Evolutionary conservation across 2,797 vertebrate genomes (phyloP).

Genomic region (Microctenopoma lineatum): DNA sequence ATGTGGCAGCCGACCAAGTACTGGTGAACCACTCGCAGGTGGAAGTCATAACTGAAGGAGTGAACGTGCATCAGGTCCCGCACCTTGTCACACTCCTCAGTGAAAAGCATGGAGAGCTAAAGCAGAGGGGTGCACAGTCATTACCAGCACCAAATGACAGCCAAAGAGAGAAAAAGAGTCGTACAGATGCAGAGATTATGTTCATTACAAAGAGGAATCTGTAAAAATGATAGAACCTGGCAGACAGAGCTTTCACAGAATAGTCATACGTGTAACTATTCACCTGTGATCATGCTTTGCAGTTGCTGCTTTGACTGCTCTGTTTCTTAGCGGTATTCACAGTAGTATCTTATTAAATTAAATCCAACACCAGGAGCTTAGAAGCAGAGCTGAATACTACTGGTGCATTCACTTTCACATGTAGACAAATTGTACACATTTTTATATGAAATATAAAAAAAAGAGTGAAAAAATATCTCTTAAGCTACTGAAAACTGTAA

Average conservation of each 20-base stretch:
- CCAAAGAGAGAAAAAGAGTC: not conserved
- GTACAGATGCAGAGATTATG: not conserved
- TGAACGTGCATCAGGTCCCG: constrained; percentile 98
- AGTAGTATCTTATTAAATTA: constrained; percentile 66
- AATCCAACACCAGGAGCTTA: constrained; percentile 58
- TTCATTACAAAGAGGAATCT: not conserved
- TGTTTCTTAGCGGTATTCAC: constrained; percentile 32
- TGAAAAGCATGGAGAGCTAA: constrained; percentile 98
- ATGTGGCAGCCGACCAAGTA: constrained; percentile 94
- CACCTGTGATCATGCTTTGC: constrained; percentile 31
- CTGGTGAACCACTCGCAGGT: constrained; percentile 95
- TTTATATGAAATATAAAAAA: too few species aligned
- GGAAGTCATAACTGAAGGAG: constrained; percentile 99
- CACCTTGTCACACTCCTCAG: constrained; percentile 97
- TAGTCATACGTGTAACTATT: constrained; percentile 18
- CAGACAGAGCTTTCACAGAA: constrained; percentile 1
- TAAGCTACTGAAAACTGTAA: too few species aligned
- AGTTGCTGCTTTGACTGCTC: constrained; percentile 27
- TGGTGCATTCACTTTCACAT: too few species aligned
- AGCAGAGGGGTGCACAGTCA: constrained; percentile 27
- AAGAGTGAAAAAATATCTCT: too few species aligned
- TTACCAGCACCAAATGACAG: constrained; percentile 3
- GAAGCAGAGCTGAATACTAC: too few species aligned
- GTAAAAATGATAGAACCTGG: constrained; percentile 1
- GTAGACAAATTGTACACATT: too few species aligned